Conservation (phyloP, 2,888 invertebrate species). For the Marronus borbonicus region DNA sequence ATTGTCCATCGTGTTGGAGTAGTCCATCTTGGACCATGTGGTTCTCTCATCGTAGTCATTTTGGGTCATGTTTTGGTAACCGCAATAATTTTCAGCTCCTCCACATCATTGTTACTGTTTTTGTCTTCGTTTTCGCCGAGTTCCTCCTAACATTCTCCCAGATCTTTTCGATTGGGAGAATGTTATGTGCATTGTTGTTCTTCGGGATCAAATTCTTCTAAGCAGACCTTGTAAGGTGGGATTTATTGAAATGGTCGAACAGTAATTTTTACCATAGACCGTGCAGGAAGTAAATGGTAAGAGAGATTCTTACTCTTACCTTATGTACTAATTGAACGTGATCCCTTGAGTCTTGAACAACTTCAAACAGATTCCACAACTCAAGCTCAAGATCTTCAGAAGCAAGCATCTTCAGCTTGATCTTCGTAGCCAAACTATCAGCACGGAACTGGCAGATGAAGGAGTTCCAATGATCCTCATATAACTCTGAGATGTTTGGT, state of each 20-base stretch:
- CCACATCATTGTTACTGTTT: conserved; percentile 54
- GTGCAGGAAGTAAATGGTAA: conserved; percentile 73
- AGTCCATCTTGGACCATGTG: conserved; percentile 25
- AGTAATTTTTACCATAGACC: conserved; percentile 76
- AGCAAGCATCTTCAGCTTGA: conserved; percentile 75
- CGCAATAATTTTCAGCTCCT: conserved; percentile 49
- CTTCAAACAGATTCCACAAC: conserved; percentile 75
- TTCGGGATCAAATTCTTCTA: conserved; percentile 74
- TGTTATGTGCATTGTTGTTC: conserved; percentile 67
- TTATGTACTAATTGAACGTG: conserved; percentile 73
- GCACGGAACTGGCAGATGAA: conserved; percentile 76
- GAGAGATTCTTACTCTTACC: conserved; percentile 64
- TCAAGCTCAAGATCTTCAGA: conserved; percentile 73
- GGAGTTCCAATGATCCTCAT: conserved; percentile 72
- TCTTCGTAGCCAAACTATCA: conserved; percentile 73
- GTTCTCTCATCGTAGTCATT: conserved; percentile 49
- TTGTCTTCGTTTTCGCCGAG: conserved; percentile 52
- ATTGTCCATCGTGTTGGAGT: conserved; percentile 52
- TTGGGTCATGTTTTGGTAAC: conserved; percentile 25
- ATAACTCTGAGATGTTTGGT: conserved; percentile 73
- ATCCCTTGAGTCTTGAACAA: conserved; percentile 73
- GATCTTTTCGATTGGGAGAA: conserved; percentile 28
- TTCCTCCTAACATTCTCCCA: background rate
- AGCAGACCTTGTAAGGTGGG: conserved; percentile 75
- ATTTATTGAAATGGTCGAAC: conserved; percentile 75